Conservation (phyloP, 1,140 invertebrate species). For the Rhizoglyphus robini region DNA sequence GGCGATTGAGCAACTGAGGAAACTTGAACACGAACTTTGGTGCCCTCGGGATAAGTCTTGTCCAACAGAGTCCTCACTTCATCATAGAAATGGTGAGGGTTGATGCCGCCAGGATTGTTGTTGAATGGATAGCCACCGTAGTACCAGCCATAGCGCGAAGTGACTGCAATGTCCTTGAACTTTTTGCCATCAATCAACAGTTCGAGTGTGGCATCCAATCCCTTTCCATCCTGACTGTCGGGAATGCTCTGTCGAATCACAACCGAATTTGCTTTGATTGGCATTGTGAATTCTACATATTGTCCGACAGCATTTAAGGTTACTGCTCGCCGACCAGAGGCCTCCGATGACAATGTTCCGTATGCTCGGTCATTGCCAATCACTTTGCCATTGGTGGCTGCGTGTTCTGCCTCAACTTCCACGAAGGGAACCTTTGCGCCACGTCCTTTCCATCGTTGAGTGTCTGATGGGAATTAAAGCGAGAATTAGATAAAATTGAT, state of each 20-base stretch:
- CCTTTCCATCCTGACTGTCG: neutral
- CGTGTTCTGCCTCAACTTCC: conserved; percentile 7
- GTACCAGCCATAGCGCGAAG: conserved; percentile 1
- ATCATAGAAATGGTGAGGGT: conserved; percentile 9
- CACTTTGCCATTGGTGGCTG: neutral
- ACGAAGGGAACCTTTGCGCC: conserved; percentile 9
- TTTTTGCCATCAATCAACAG: neutral
- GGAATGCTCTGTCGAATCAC: neutral
- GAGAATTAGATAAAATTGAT: too few species aligned
- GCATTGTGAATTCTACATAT: conserved; percentile 4
- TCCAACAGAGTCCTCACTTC: neutral
- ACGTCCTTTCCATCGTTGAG: conserved; percentile 4
- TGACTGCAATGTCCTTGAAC: neutral
- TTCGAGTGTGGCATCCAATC: neutral
- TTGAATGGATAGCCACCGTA: neutral
- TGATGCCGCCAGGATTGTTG: neutral
- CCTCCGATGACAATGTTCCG: neutral
- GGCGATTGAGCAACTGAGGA: neutral
- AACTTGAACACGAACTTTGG: neutral
- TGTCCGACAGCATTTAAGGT: neutral
- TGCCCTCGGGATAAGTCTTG: conserved; percentile 1
- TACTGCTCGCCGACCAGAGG: conserved; percentile 8
- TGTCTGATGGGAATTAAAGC: too few species aligned
- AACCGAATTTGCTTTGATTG: conserved; percentile 2
- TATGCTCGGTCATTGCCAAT: conserved; percentile 12